phyloP scores from a whole-genome alignment of 2,888 invertebrate genomes.

The Scaeva pyrastri region DNA sequence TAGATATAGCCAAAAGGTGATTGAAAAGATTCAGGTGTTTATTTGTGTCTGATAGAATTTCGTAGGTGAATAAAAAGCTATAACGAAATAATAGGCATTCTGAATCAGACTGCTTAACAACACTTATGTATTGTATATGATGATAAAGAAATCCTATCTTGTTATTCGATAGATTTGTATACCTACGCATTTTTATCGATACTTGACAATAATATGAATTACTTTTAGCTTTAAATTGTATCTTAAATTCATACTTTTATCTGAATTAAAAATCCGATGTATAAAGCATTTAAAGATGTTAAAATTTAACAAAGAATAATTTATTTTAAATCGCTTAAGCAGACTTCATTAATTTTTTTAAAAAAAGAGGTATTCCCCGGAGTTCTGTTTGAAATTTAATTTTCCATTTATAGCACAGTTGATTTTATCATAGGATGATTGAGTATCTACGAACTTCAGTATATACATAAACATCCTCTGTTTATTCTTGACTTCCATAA shows the following conservation, averaged over 20 bases:
- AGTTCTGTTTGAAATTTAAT: not conserved
- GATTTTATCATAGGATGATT: not conserved
- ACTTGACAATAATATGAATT: too few relatives aligned
- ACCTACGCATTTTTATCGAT: too few relatives aligned
- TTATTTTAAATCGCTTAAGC: not conserved
- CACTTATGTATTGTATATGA: too few relatives aligned
- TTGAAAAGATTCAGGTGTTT: not conserved
- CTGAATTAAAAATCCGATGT: too few relatives aligned
- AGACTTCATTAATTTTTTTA: not conserved
- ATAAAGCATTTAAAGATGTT: too few relatives aligned
- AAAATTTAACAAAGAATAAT: not conserved
- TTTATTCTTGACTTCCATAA: not conserved
- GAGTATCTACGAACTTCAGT: not conserved
- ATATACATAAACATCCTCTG: not conserved
- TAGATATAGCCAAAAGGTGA: not conserved
- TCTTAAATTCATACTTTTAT: too few relatives aligned
- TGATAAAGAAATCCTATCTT: too few relatives aligned
- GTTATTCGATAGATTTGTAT: too few relatives aligned
- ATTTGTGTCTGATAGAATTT: not conserved
- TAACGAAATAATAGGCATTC: too few relatives aligned
- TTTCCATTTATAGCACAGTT: not conserved
- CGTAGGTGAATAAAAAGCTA: too few relatives aligned
- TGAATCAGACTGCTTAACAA: too few relatives aligned
- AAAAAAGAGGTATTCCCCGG: not conserved
- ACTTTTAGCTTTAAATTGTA: too few relatives aligned